Conservation (phyloP, 2,113 vertebrate species). For the Vidua chalybeata region DNA sequence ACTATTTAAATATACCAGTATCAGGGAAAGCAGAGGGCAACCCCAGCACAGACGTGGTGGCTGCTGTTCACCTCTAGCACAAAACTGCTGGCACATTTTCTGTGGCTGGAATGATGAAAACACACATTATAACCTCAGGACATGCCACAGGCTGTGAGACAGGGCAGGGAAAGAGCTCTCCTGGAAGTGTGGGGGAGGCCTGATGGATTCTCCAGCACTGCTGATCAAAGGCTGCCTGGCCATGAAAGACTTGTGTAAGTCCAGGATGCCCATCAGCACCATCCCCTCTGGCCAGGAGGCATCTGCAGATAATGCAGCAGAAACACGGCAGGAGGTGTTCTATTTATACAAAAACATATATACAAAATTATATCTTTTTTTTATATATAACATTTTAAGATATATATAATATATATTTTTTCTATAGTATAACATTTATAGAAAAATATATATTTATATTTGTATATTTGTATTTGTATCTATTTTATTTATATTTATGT, state of each 20-base stretch:
- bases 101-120: not conserved
- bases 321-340: not conserved
- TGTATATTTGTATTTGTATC: too few species aligned
- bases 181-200: not conserved
- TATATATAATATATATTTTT: too few species aligned
- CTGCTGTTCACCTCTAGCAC: not conserved
- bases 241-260: not conserved
- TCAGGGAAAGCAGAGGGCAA: not conserved
- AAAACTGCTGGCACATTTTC: not conserved
- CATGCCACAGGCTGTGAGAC: not conserved
- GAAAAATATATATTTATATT: not conserved
- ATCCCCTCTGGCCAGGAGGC: not conserved
- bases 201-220: not conserved
- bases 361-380: not conserved
- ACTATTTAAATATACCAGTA: not conserved
- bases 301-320: not conserved
- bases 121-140: not conserved
- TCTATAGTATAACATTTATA: not conserved
- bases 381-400: too few species aligned
- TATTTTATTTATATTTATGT: too few species aligned
- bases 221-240: constrained; percentile 18
- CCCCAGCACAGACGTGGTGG: not conserved
- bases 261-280: not conserved
- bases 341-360: not conserved
- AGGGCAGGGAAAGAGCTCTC: not conserved